A percentile compares a stretch with the other conserved stretches of the same genome.
These are phyloP conservation scores for Neuroterus valhalla DNA, from an alignment of 1,140 invertebrate genomes.

Conservation along the genomic window DNA sequence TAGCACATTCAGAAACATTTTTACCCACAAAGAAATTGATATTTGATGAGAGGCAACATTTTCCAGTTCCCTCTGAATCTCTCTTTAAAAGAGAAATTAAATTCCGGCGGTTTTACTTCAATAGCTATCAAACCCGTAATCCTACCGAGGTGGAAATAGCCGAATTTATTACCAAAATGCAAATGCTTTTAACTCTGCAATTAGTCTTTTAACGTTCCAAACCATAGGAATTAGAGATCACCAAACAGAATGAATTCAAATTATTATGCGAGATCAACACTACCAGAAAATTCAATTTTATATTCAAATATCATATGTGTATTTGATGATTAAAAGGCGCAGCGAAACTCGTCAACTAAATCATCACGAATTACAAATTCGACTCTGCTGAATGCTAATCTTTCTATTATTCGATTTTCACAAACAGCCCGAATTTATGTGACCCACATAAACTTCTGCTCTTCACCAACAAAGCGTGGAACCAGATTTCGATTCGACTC, in stretches of 20 bases:
- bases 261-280: too few species aligned
- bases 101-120: conserved; percentile 50
- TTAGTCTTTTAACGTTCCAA: neutral
- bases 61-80: neutral
- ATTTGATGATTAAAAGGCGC: too few species aligned
- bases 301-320: too few species aligned
- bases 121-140: conserved; percentile 27
- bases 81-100: conserved; percentile 57
- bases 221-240: neutral
- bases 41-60: conserved; percentile 2
- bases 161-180: conserved; percentile 22
- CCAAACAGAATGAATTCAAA: neutral
- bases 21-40: conserved; percentile 1
- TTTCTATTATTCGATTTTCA: too few species aligned
- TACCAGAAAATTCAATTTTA: too few species aligned
- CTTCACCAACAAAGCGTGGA: too few species aligned
- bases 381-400: too few species aligned
- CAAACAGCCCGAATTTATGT: too few species aligned
- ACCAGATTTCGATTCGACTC: too few species aligned
- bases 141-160: conserved; percentile 3
- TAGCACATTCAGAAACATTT: neutral
- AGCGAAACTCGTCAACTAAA: too few species aligned
- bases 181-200: conserved; percentile 13
- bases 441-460: too few species aligned
- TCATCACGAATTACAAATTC: too few species aligned